These are phyloP conservation scores for Aphelenchoides avenae DNA, from an alignment of 1,140 invertebrate genomes.

Conservation along the genomic window DNA sequence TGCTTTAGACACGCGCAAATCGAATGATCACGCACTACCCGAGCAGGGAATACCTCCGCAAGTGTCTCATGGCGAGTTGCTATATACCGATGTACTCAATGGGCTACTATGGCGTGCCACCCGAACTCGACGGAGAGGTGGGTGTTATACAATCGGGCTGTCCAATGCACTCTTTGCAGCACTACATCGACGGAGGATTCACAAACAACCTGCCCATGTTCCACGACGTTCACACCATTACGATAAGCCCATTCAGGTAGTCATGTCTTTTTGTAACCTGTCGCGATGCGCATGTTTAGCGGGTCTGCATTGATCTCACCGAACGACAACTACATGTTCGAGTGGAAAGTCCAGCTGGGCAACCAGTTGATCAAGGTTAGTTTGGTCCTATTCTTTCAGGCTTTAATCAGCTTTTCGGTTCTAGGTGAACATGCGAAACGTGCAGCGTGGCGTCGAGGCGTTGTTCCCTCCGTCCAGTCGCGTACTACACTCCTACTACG, in stretches of 20 bases:
- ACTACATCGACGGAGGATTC: constrained; percentile 61
- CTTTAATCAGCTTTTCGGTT: constrained; percentile 5
- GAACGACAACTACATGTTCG: constrained; percentile 46
- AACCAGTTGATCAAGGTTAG: constrained; percentile 43
- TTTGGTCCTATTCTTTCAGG: constrained; percentile 8
- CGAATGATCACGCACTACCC: constrained; percentile 29
- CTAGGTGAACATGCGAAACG: constrained; percentile 60
- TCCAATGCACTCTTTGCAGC: constrained; percentile 47
- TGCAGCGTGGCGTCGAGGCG: constrained; percentile 59
- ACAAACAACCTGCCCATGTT: constrained; percentile 61
- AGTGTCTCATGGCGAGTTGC: constrained; percentile 61
- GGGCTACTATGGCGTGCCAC: constrained; percentile 48
- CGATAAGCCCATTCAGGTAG: constrained; percentile 61
- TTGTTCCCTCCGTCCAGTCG: constrained; percentile 60
- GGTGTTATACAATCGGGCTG: constrained; percentile 1
- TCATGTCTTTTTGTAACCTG: too few species aligned
- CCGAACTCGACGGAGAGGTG: constrained; percentile 58
- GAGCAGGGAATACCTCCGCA: constrained; percentile 26
- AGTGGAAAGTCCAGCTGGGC: constrained; percentile 47
- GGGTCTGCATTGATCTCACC: constrained; percentile 43
- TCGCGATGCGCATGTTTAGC: too few species aligned
- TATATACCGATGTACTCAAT: constrained; percentile 61
- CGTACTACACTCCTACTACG: constrained; percentile 58
- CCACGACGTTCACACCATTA: constrained; percentile 59
- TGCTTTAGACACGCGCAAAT: constrained; percentile 27